Evolutionary conservation across 2,113 vertebrate species (phyloP), one percentile per base, ranked within the genome.

Genomic region (Oxyruncus cristatus): DNA sequence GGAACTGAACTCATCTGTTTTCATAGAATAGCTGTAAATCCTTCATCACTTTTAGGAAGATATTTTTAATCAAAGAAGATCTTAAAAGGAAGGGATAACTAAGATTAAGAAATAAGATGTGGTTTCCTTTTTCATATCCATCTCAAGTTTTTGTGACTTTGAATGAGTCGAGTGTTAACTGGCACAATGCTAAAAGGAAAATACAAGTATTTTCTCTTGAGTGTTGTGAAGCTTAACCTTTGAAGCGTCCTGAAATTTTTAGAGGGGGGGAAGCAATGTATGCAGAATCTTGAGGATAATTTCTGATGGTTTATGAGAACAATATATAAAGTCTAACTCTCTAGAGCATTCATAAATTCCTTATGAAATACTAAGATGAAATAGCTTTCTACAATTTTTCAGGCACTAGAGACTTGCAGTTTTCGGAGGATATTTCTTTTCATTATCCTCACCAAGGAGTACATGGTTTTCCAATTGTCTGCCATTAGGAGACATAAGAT

Each of bases 341-440:
- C 70, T 76, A 62, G 62, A 62, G 81, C 63, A 56, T 82, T 49
- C 10, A 18, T 91, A 75, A 82, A 18, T 82, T 89, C 41, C 42
- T 72, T 73, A 85, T 44, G 70, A 92, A 79, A 88, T 85, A 62
- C 41, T 53, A 72, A 68, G 74, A 65, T 85, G 7, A 85, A 89
- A 78, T 62, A 74, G 46, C 47, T 63, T 49, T 15, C 76, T 82
- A 35, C 77, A 72, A 33, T 61, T 79, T 82, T 91, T n/a, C 15
- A 76, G 58, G 27, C 24, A 27, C 61, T 68, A 35, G 47, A 84
- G 33, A 72, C 19, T 44, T 82, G 49, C 39, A 53, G 14, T 73
- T 42, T 85, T 94, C 19, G 21, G 18, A 59, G 53, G n/a, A 46
- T 89, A 28, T 95, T 94, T 93, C 74, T 89, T 88, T 93, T 88